These are phyloP conservation scores for Brachyptera putata DNA, from an alignment of 2,888 invertebrate species.

Conservation along the genomic window DNA sequence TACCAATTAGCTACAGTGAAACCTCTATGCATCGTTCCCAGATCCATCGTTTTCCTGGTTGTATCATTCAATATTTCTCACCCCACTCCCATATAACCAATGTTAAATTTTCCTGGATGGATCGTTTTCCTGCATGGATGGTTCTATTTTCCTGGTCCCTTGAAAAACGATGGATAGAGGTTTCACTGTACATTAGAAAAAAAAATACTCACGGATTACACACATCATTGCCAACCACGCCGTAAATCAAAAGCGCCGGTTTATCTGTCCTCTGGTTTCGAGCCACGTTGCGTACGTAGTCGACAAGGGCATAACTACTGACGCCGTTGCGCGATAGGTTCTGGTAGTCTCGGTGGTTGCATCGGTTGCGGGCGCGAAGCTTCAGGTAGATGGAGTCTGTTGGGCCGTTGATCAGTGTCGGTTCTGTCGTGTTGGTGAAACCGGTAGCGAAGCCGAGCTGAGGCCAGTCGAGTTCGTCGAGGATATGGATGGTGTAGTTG, in stretches of 20 bases:
- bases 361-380: slow-evolving; percentile 45
- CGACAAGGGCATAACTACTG: slow-evolving; percentile 37
- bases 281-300: slow-evolving; percentile 40
- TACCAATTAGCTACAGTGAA: too few species aligned
- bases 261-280: slow-evolving; percentile 43
- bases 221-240: slow-evolving; percentile 51
- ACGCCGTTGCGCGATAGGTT: slow-evolving; percentile 49
- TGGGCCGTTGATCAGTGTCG: slow-evolving; percentile 39
- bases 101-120: too few species aligned
- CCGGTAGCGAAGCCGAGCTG: slow-evolving; percentile 48
- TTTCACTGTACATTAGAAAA: too few species aligned
- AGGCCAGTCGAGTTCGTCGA: slow-evolving; percentile 52
- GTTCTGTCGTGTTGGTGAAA: slow-evolving; percentile 39
- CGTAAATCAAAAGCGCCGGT: slow-evolving; percentile 46
- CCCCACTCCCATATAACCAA: too few species aligned
- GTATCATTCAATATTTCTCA: too few species aligned
- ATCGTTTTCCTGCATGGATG: too few species aligned
- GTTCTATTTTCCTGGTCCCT: too few species aligned
- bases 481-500: slow-evolving; percentile 43
- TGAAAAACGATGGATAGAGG: too few species aligned
- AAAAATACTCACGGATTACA: slow-evolving; percentile 49
- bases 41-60: too few species aligned
- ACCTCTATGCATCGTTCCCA: too few species aligned
- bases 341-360: slow-evolving; percentile 51
- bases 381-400: slow-evolving; percentile 41